These are phyloP conservation scores for Taphrorychus bicolor DNA, from an alignment of 2,888 invertebrate species.

Conservation along the genomic window DNA sequence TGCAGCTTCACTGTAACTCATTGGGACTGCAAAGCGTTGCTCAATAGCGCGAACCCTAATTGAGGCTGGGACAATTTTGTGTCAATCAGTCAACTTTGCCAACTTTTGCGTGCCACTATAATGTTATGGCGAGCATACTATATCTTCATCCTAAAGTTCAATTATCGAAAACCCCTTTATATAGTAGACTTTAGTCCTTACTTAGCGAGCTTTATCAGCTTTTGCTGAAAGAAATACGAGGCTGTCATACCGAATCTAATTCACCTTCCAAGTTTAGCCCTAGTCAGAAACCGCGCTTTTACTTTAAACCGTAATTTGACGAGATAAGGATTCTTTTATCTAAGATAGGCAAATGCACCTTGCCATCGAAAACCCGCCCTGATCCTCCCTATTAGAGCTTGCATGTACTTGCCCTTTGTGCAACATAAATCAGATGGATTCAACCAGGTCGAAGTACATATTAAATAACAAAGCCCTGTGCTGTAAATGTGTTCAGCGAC, in stretches of 20 bases:
- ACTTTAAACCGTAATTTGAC: background rate
- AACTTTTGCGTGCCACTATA: no score
- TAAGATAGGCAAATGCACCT: background rate
- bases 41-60: background rate
- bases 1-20: background rate
- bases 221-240: background rate
- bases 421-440: slow-evolving; percentile 16
- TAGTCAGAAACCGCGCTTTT: background rate
- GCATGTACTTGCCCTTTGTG: slow-evolving; percentile 13
- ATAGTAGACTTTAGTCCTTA: no score
- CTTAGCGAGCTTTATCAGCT: background rate
- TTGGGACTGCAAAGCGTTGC: background rate
- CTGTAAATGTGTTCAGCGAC: slow-evolving; percentile 3
- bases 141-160: background rate
- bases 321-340: slow-evolving; percentile 1
- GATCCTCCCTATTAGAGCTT: slow-evolving; percentile 4
- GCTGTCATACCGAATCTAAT: background rate
- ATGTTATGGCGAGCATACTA: no score
- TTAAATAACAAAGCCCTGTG: slow-evolving; percentile 9
- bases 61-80: background rate
- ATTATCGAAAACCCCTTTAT: no score
- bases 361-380: slow-evolving; percentile 4
- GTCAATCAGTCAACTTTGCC: no score
- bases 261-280: background rate
- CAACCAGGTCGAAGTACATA: background rate